Conservation (phyloP, 2,113 vertebrate species). For the Lophotis ruficrista region DNA sequence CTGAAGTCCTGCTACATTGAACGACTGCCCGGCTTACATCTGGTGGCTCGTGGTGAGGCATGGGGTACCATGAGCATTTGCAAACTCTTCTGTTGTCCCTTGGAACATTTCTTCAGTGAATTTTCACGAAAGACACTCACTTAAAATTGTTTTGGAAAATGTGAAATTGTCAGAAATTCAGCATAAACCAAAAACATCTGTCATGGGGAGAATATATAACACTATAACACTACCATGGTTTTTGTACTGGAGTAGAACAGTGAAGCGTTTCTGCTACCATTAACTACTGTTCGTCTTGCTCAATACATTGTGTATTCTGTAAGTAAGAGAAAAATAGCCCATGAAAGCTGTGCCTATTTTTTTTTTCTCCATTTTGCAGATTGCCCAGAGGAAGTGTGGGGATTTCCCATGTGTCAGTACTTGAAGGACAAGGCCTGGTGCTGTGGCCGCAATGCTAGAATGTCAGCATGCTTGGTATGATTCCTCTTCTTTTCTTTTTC, state of each 20-base stretch:
- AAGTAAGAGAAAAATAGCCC: slow-evolving; percentile 24
- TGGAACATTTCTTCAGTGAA: not conserved
- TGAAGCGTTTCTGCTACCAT: slow-evolving; percentile 20
- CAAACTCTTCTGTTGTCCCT: not conserved
- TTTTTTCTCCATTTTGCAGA: slow-evolving; percentile 69
- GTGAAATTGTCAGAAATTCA: slow-evolving; percentile 21
- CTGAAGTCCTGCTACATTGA: not conserved
- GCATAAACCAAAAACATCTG: slow-evolving; percentile 29
- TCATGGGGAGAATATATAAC: not conserved
- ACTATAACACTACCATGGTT: not conserved
- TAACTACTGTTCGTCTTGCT: slow-evolving; percentile 54
- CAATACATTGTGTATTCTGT: not conserved
- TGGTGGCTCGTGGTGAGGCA: not conserved
- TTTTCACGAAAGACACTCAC: slow-evolving; percentile 19
- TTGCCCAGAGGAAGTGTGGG: slow-evolving; percentile 70
- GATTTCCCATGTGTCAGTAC: slow-evolving; percentile 93
- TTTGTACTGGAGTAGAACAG: slow-evolving; percentile 31
- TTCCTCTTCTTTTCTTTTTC: slow-evolving; percentile 23
- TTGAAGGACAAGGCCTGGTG: slow-evolving; percentile 84
- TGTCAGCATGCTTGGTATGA: slow-evolving; percentile 97
- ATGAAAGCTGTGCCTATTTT: slow-evolving; percentile 9
- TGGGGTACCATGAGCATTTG: not conserved
- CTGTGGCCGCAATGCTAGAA: slow-evolving; percentile 94
- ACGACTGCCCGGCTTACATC: not conserved
- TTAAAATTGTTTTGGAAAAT: slow-evolving; percentile 57